These are phyloP conservation scores for Stomatorhinus walkeri DNA, from an alignment of 2,797 vertebrate genomes.

Conservation along the genomic window DNA sequence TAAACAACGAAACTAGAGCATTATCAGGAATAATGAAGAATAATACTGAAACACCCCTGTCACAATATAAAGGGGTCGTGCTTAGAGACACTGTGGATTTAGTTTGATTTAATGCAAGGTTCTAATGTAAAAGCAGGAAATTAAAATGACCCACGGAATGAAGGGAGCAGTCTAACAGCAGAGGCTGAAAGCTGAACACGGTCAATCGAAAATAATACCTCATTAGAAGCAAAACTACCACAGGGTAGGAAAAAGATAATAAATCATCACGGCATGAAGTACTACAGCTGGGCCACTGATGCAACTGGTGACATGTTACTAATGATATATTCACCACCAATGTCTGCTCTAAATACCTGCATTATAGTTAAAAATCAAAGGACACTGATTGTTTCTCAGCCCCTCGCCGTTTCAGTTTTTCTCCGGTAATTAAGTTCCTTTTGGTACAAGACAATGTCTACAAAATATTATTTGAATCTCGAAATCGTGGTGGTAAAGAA, in stretches of 20 bases:
- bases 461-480: not conserved
- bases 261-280: not conserved
- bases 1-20: not conserved
- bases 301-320: not conserved
- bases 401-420: not conserved
- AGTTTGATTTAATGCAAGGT: slow-evolving; percentile 14
- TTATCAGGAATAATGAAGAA: slow-evolving; percentile 13
- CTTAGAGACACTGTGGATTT: slow-evolving; percentile 11
- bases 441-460: not conserved
- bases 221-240: not conserved
- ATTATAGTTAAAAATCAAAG: not conserved
- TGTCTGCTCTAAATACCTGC: not conserved
- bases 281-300: not conserved
- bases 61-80: slow-evolving; percentile 13
- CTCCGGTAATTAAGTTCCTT: not conserved
- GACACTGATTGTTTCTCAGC: not conserved
- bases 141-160: not conserved
- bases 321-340: not conserved
- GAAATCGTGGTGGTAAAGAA: not conserved
- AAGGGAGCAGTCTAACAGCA: not conserved
- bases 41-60: slow-evolving; percentile 11
- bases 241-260: not conserved
- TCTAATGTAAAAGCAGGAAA: slow-evolving; percentile 14
- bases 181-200: not conserved
- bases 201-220: not conserved